Percentiles rank a stretch among this genome's conserved stretches.
Evolutionary conservation across 2,888 invertebrate species (phyloP).

Genomic region (Laothoe populi): DNA sequence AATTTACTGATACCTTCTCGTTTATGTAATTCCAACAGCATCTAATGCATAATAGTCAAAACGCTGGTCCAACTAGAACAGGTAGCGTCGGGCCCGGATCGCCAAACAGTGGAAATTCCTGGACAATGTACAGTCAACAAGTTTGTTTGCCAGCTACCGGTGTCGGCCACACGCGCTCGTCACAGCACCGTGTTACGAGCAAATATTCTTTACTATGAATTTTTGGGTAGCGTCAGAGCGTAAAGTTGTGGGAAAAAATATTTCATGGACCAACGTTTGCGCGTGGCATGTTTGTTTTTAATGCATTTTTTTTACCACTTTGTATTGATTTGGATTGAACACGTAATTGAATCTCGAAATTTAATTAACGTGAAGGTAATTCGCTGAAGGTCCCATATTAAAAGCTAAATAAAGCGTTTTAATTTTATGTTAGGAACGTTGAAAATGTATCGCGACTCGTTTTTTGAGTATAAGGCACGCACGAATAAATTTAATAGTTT

Average conservation of each 20-base stretch:
- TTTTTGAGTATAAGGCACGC: too few species aligned
- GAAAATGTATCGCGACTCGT: too few species aligned
- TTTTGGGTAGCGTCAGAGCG: slow-evolving; percentile 62
- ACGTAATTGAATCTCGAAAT: too few species aligned
- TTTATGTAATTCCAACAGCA: neutral
- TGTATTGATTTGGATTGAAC: too few species aligned
- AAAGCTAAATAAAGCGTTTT: too few species aligned
- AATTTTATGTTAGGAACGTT: too few species aligned
- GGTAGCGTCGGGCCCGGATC: slow-evolving; percentile 57
- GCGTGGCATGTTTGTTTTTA: neutral
- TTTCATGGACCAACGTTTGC: neutral
- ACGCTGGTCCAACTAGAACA: slow-evolving; percentile 36
- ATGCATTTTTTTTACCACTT: neutral
- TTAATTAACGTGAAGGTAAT: too few species aligned
- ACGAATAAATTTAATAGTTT: too few species aligned
- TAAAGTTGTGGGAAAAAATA: slow-evolving; percentile 5
- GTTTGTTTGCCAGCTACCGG: slow-evolving; percentile 80
- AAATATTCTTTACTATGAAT: slow-evolving; percentile 73
- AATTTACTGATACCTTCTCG: neutral
- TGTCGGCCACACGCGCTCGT: slow-evolving; percentile 78
- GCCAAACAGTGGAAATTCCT: slow-evolving; percentile 74
- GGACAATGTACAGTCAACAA: slow-evolving; percentile 71
- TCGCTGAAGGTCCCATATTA: too few species aligned
- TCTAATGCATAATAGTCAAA: slow-evolving; percentile 14
- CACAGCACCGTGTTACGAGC: slow-evolving; percentile 57